Percentiles rank a stretch among this genome's conserved stretches.
Conservation (phyloP, 2,797 vertebrate species). For the Pipistrellus pipistrellus region DNA sequence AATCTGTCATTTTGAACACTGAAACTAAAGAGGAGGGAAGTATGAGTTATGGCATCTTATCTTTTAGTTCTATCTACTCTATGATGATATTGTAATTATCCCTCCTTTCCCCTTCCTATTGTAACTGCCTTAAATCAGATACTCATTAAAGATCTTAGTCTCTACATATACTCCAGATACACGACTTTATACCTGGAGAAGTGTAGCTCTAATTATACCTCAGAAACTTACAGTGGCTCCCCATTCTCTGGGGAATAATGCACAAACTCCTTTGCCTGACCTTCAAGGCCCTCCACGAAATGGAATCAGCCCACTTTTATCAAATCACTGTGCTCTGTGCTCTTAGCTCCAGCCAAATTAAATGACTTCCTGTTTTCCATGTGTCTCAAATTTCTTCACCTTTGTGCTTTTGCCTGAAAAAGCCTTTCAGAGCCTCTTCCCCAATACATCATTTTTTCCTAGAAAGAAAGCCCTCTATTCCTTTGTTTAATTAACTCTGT, state of each 20-base stretch:
- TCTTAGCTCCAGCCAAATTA: background rate
- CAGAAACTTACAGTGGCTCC: background rate
- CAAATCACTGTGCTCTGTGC: background rate
- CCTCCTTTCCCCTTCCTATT: background rate
- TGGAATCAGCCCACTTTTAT: slow-evolving; percentile 5
- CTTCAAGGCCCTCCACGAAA: background rate
- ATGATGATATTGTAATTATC: background rate
- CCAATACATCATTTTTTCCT: background rate
- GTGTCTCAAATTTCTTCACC: background rate
- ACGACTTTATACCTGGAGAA: background rate
- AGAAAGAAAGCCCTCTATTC: background rate
- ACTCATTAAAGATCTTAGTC: background rate
- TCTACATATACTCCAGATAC: background rate
- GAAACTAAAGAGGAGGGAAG: background rate
- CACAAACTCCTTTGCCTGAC: background rate
- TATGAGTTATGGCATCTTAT: background rate
- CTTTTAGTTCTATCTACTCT: background rate
- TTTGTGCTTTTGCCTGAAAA: slow-evolving; percentile 31
- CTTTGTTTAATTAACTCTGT: slow-evolving; percentile 4
- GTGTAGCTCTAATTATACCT: background rate
- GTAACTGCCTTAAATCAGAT: background rate
- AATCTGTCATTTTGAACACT: background rate
- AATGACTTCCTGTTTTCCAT: background rate
- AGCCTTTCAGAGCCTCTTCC: background rate
- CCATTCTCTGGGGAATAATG: background rate